Evolutionary conservation across 2,797 vertebrate species (phyloP), one percentile per base, ranked within the genome.

Genomic region (Poecilia velifera): DNA sequence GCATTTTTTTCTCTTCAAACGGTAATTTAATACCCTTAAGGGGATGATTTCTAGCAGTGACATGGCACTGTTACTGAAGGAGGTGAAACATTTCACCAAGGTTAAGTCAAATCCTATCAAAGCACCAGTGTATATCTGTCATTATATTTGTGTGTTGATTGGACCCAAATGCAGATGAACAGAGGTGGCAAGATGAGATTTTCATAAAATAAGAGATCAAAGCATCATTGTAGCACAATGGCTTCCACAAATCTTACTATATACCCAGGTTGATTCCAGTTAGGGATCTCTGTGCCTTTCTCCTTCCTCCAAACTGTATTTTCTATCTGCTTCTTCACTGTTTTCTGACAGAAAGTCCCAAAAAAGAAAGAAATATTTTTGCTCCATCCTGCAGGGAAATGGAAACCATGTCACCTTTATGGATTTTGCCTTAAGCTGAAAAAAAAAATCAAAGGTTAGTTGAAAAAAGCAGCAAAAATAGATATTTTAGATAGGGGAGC

Each of bases 61-160:
- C 94, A 93, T 83, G 87, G 88, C 87, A 78, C 82, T 90, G 90
- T 91, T 93, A 86, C 89, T 92, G 91, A 94, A 89, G 76, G 89
- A 91, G 91, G 91, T 93, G 89, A 89, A 91, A 85, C 88, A 92
- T 90, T 88, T 91, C 85, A 84, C 89, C 92, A 94, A 94, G 93
- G 94, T 94, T 91, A 91, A 92, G 89, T 95, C 94, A 92, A 91
- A 94, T 95, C 86, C 90, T 84, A 94, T 95, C 90, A 95, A 81
- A 57, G 81, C 20, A n/a, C 74, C 49, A 77, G 80, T 85, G n/a
- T n/a, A n/a, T n/a, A n/a, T n/a, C 9, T n/a, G 25, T n/a, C 51
- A 53, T 9, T 53, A 25, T 25, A 22, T 53, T 53, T 53, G 51
- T 53, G 51, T 25, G 51, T 53, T 53, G 20, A 9, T 25, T 53